Evolutionary conservation across 2,113 vertebrate species (phyloP).

Genomic region (Eulacestoma nigropectus): DNA sequence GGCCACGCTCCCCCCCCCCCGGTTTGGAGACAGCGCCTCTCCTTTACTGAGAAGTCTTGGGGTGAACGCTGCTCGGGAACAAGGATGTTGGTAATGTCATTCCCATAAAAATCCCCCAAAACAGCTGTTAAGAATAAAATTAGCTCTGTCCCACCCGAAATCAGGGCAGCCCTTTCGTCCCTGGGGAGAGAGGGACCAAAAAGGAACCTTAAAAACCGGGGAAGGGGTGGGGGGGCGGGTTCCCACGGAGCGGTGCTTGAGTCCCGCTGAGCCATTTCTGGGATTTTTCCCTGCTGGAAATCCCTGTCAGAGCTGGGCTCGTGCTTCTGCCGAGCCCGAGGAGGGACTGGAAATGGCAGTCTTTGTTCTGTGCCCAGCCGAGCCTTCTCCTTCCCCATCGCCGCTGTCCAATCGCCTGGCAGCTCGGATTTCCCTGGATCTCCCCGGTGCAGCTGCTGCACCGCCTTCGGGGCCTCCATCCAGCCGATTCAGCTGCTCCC

Average conservation of each 20-base stretch:
- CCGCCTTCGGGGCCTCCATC: neutral
- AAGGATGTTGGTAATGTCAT: fast-evolving
- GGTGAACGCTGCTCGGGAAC: neutral
- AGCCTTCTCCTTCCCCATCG: neutral
- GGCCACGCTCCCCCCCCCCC: neutral
- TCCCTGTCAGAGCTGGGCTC: neutral
- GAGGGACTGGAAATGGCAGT: constrained; percentile 3
- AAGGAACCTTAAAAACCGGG: neutral
- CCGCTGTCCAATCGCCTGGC: neutral
- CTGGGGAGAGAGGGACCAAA: neutral
- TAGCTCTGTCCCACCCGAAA: neutral
- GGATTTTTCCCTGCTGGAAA: neutral
- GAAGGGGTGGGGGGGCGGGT: too few species aligned
- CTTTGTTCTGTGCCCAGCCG: constrained; percentile 67
- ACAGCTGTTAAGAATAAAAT: fast-evolving
- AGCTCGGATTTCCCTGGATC: neutral
- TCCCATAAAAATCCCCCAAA: neutral
- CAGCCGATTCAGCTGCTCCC: neutral
- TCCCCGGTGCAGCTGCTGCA: neutral
- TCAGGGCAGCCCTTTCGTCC: neutral
- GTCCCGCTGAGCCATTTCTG: neutral
- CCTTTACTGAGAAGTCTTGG: fast-evolving
- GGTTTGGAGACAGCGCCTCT: neutral
- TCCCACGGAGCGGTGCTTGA: neutral
- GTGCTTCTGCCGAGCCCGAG: neutral